Evolutionary conservation across 2,113 vertebrate genomes (phyloP).

Genomic region (Platysteira castanea): DNA sequence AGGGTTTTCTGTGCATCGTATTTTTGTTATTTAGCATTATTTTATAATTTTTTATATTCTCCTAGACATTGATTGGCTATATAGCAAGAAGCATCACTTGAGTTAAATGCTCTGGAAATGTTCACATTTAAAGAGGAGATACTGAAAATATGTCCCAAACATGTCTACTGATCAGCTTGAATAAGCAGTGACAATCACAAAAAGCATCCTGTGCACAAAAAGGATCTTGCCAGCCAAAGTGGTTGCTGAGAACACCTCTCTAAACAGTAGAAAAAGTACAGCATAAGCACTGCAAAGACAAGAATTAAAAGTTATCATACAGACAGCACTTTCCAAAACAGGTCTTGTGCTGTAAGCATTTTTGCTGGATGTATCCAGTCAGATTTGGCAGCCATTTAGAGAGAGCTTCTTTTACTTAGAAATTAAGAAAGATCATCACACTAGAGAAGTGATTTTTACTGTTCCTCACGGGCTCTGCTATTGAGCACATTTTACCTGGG

Average conservation of each 20-base stretch:
- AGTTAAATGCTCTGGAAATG: not conserved
- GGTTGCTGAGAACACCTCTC: not conserved
- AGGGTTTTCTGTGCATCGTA: rapidly evolving
- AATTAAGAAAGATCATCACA: not conserved
- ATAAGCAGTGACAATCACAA: not conserved
- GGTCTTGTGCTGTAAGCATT: not conserved
- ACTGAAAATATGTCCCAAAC: not conserved
- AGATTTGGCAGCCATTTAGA: not conserved
- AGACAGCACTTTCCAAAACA: not conserved
- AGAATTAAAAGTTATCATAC: not conserved
- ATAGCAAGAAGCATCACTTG: not conserved
- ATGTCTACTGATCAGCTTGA: not conserved
- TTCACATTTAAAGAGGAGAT: not conserved
- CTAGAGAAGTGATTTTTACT: not conserved
- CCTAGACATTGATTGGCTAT: not conserved
- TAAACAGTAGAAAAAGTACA: not conserved
- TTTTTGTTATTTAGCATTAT: not conserved
- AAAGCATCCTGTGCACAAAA: not conserved
- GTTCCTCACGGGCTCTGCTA: not conserved
- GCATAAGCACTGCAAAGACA: not conserved
- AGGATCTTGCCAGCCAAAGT: not conserved
- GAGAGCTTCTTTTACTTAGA: not conserved
- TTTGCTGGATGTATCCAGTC: not conserved
- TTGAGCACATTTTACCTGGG: not conserved
- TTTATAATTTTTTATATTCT: not conserved